Conservation (phyloP, 2,113 vertebrate genomes). For the Tor tambroides region DNA sequence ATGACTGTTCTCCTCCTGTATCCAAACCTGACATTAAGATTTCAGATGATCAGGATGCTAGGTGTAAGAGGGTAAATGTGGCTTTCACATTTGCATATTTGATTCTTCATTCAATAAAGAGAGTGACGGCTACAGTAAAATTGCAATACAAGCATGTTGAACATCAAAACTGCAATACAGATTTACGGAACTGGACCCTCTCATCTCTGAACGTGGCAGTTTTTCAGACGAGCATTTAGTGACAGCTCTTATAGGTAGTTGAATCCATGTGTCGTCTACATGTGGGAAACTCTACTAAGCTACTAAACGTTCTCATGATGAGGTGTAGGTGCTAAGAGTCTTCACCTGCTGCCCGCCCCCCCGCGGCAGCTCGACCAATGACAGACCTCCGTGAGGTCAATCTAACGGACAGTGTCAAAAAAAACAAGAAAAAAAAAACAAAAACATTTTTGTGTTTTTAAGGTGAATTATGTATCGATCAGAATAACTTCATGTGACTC, state of each 20-base stretch:
- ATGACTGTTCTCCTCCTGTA: background rate
- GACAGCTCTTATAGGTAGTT: constrained; percentile 31
- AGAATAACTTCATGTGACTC: constrained; percentile 73
- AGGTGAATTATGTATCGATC: constrained; percentile 63
- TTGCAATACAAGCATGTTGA: constrained; percentile 9
- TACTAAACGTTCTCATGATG: constrained; percentile 44
- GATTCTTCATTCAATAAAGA: background rate
- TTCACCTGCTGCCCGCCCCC: constrained; percentile 59
- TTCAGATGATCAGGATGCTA: background rate
- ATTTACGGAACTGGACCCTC: background rate
- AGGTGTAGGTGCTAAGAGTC: constrained; percentile 66
- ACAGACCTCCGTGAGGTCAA: constrained; percentile 78
- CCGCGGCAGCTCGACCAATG: constrained; percentile 59
- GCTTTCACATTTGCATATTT: background rate
- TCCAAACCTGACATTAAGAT: background rate
- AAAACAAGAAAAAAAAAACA: background rate
- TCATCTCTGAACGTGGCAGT: background rate
- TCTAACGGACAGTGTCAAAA: constrained; percentile 57
- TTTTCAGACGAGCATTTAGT: background rate
- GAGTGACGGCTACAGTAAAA: background rate
- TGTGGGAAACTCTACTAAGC: constrained; percentile 42
- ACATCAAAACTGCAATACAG: constrained; percentile 28
- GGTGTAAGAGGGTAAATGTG: background rate
- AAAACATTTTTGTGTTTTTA: constrained; percentile 49
- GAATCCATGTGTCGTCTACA: constrained; percentile 56